phyloP scores from a whole-genome alignment of 1,140 invertebrate species.

The Oncopeltus fasciatus region DNA sequence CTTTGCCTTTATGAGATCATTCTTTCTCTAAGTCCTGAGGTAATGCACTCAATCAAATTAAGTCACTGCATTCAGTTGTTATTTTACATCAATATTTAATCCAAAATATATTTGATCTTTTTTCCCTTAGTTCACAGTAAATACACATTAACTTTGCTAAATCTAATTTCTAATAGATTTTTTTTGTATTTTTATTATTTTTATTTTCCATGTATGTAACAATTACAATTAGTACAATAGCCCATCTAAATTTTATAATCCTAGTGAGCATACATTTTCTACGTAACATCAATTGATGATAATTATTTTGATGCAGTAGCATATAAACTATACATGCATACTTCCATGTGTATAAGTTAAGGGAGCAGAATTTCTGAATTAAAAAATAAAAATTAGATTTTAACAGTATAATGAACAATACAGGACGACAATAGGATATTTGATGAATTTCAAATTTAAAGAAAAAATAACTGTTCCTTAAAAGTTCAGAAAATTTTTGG shows the following conservation, averaged over 20 bases:
- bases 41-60: background rate
- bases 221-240: background rate
- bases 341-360: background rate
- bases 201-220: background rate
- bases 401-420: background rate
- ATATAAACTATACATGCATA: background rate
- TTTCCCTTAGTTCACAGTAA: background rate
- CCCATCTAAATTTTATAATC: background rate
- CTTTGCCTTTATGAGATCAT: background rate
- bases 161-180: background rate
- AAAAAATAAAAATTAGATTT: background rate
- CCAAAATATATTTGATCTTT: slow-evolving; percentile 2
- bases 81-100: background rate
- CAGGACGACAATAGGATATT: no score
- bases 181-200: background rate
- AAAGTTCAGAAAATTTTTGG: no score
- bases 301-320: background rate
- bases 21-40: background rate
- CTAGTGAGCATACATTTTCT: slow-evolving; percentile 11
- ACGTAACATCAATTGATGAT: slow-evolving; percentile 3
- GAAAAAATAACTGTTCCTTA: no score
- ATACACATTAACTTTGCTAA: background rate
- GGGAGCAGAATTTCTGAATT: background rate
- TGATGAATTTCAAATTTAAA: no score
- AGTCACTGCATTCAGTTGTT: background rate